Percentiles rank a stretch among this genome's conserved stretches.
These are phyloP conservation scores for Scelioninae gen. 1 DNA, from an alignment of 2,888 invertebrate species.

Conservation along the genomic window DNA sequence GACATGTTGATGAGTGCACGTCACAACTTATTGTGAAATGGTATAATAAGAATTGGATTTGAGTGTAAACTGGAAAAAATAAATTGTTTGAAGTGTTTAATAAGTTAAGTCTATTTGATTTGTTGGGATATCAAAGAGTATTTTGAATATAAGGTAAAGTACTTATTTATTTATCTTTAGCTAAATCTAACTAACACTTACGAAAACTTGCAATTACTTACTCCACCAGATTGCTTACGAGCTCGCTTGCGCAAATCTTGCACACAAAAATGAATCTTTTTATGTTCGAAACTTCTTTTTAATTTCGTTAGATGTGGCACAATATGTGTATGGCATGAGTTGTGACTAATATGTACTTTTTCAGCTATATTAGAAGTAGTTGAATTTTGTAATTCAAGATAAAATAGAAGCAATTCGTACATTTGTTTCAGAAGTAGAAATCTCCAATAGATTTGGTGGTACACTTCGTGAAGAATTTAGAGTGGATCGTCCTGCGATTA, in stretches of 20 bases:
- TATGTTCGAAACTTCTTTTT: not conserved
- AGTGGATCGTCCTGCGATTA: constrained; percentile 49
- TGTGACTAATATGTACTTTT: constrained; percentile 28
- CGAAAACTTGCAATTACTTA: too few relatives aligned
- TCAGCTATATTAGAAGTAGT: not conserved
- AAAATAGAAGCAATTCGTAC: constrained; percentile 28
- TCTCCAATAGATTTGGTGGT: constrained; percentile 42
- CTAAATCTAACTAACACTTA: not conserved
- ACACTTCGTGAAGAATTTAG: constrained; percentile 23
- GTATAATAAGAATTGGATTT: not conserved
- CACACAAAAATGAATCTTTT: not conserved
- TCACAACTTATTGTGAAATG: not conserved
- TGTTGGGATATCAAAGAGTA: not conserved
- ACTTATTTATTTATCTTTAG: constrained; percentile 2
- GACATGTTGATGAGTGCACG: not conserved
- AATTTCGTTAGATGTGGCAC: not conserved
- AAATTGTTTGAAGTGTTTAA: constrained; percentile 23
- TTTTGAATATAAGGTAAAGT: constrained; percentile 16
- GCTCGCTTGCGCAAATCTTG: constrained; percentile 11
- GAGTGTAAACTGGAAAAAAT: constrained; percentile 13
- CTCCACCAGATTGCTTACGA: constrained; percentile 1
- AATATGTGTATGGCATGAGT: constrained; percentile 25
- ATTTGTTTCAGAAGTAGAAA: constrained; percentile 47
- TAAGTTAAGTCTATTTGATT: constrained; percentile 5
- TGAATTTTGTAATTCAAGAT: constrained; percentile 4